Percentiles rank a stretch among this genome's conserved stretches.
Evolutionary conservation across 2,888 invertebrate genomes (phyloP).

Genomic region (Xestoiulus laeticollis): DNA sequence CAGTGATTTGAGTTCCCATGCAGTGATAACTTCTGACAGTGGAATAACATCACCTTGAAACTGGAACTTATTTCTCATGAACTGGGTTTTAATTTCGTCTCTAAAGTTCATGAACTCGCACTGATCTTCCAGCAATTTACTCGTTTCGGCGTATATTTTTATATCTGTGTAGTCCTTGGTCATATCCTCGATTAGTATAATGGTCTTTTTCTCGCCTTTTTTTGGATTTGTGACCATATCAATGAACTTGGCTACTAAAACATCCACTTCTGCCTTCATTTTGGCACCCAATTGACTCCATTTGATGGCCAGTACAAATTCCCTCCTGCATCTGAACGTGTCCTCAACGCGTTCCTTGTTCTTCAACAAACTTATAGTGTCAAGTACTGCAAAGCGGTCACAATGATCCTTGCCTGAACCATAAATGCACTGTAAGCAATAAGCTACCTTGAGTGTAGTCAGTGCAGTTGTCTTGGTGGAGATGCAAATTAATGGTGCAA

Average conservation of each 20-base stretch:
- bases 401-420: not conserved
- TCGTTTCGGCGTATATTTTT: not conserved
- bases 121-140: not conserved
- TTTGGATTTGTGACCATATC: not conserved
- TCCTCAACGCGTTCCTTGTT: not conserved
- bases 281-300: not conserved
- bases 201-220: not conserved
- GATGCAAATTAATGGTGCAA: not conserved
- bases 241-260: not conserved
- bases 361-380: not conserved
- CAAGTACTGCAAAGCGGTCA: not conserved
- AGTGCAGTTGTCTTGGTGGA: not conserved
- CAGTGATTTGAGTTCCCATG: not conserved
- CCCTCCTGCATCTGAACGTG: not conserved
- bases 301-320: not conserved
- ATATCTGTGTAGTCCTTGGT: not conserved
- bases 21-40: not conserved
- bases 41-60: not conserved
- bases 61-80: not conserved
- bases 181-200: not conserved
- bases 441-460: not conserved
- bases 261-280: not conserved
- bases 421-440: not conserved
- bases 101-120: not conserved
- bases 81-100: conserved; percentile 1